Base-by-base conservation (phyloP, 2,797 vertebrate species). In the Gambusia yucatana region DNA sequence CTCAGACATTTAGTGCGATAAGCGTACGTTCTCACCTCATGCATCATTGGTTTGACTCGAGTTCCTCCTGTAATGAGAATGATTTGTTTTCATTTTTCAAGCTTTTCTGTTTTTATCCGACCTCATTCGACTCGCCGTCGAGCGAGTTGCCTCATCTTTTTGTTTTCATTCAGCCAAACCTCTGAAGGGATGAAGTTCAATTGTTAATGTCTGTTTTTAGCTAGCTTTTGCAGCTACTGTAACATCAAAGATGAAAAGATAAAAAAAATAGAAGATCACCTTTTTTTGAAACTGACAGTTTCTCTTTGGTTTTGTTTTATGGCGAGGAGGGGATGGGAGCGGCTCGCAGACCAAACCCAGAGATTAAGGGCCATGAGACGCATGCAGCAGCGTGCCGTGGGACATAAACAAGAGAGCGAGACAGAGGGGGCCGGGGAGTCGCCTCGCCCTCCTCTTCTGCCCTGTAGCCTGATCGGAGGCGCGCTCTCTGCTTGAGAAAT, bases 221-320 rank as follows among this genome's bases (percentile, higher is more conserved):
- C 95, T 96, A 97, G 96, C 96, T 91, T 96, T 94, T 93, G 92
- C 95, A 94, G 93, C 95, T 95, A 90, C 92, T 93, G 91, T 91
- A 96, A 97, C 97, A 98, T 97, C 97, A 98, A 97, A 98, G 97
- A 98, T 97, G 97, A 97, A 97, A 93, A 87, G 80, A 81, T 78
- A 76, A 74, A 87, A 65, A 86, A 90, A 90, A 55, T 4, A 91
- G 81, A 7, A 79, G 69, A 41, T 69, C n/a, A 39, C 81, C 59
- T 83, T 85, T 84, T 94, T 95, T 95, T 76, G 0, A 46, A 57
- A 92, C 36, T 75, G 81, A 89, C 72, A 87, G 82, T 88, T 88
- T 86, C 85, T 90, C 79, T 90, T 89, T 72, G 76, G 81, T 91
- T 80, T 88, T 82, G 82, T 92, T 88, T 89, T 78, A 79, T 75